Evolutionary conservation across 2,113 vertebrate genomes (phyloP), one percentile per base, ranked within the genome.

Genomic region (Erpornis zantholeuca): DNA sequence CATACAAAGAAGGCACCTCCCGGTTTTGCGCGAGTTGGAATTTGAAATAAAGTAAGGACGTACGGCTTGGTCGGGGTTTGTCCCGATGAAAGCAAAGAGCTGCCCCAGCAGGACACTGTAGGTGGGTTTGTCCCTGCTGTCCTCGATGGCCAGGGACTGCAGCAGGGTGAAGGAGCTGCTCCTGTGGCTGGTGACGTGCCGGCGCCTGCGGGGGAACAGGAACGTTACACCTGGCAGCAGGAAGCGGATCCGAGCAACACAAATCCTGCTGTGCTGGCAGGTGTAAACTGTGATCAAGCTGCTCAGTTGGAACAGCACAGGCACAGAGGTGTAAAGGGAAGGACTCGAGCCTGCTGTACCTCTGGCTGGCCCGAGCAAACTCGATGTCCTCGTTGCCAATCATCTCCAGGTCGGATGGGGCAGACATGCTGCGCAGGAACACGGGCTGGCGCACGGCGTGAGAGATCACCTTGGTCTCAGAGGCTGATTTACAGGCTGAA

Each of bases 371-470:
- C 56, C 99, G 98, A 61, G 98, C 98, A 95, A 99, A 99, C 97
- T 99, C 99, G 53, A 99, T 86, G 66, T 99, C 99, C 80, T 99
- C 99, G 8, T 98, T 99, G 44, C 99, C 99, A 15, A 99, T 99
- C 99, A 99, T 99, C 96, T 99, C 99, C 70, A 99, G 97, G 97
- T 99, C 99, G 28, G 99, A 99, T 2, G 99, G 99, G 10, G 99
- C 99, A 1, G 99, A 99, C 99, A 99, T 99, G 92, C 99, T 99
- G 82, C 99, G 99, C 56, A 99, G 98, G 80, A 99, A 99, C 77
- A 99, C 99, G 3, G 99, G 99, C 98, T 99, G 99, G 80, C 99
- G 99, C 91, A 98, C 98, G 22, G 98, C 97, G 2, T 98, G 98
- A 15, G 98, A 97, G 31, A 98, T 98, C 14, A 98, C 98, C 95